Percentiles rank a stretch among this genome's conserved stretches.
Evolutionary conservation across 2,888 invertebrate genomes (phyloP).

Genomic region (Brachynemurus nebulosus): DNA sequence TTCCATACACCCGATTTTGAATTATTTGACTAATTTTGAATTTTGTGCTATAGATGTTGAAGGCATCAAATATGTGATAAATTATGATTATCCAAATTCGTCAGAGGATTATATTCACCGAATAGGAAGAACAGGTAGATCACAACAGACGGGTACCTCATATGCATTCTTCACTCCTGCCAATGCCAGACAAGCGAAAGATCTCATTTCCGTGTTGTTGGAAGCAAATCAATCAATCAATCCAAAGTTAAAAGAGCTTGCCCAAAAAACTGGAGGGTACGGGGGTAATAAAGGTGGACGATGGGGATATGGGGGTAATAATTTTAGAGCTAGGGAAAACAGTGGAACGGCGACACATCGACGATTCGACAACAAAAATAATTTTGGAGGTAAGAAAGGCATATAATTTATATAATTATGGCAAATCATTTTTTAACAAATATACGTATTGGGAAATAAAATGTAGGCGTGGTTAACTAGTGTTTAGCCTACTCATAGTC

Average conservation of each 20-base stretch:
- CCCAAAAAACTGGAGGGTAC: slow-evolving; percentile 44
- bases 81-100: slow-evolving; percentile 91
- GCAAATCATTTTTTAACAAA: no score
- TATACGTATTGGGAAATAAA: no score
- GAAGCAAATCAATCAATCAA: slow-evolving; percentile 87
- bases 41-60: slow-evolving; percentile 65
- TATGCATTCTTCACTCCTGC: slow-evolving; percentile 90
- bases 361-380: slow-evolving; percentile 17
- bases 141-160: slow-evolving; percentile 76
- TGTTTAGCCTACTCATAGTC: no score
- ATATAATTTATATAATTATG: no score
- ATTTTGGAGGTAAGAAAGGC: slow-evolving; percentile 7
- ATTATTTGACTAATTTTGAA: neutral
- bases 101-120: slow-evolving; percentile 94
- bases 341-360: slow-evolving; percentile 23
- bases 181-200: slow-evolving; percentile 77
- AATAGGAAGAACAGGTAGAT: slow-evolving; percentile 85
- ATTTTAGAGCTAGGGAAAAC: slow-evolving; percentile 27
- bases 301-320: slow-evolving; percentile 36
- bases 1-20: no score
- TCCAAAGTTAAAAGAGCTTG: slow-evolving; percentile 72
- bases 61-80: slow-evolving; percentile 91
- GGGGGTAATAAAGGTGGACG: slow-evolving; percentile 42
- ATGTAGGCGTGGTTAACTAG: no score
- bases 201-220: slow-evolving; percentile 72